Conservation (phyloP, 2,113 vertebrate genomes). For the Triplophysa tibetana region DNA sequence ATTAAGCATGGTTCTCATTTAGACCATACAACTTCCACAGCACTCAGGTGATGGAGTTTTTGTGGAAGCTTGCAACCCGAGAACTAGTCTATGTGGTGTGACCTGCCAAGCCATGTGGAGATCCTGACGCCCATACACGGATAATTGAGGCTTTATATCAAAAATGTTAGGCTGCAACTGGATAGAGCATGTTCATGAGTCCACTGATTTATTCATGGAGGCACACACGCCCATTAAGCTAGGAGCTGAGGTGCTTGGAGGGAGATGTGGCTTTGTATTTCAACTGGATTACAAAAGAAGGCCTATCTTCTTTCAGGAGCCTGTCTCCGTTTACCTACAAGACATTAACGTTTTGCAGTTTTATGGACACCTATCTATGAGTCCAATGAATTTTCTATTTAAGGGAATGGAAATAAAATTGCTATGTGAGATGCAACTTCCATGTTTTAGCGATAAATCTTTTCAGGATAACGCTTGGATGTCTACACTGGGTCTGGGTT, state of each 20-base stretch:
- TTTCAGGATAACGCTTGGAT: not conserved
- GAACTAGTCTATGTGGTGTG: conserved; percentile 39
- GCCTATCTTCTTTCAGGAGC: conserved; percentile 65
- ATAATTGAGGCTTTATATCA: conserved; percentile 45
- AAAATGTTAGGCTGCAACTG: conserved; percentile 31
- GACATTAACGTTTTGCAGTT: conserved; percentile 51
- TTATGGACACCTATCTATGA: not conserved
- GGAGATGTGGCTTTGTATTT: conserved; percentile 56
- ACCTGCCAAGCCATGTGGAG: conserved; percentile 34
- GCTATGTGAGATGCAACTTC: not conserved
- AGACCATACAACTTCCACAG: conserved; percentile 29
- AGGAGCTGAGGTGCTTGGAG: conserved; percentile 50
- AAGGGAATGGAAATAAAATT: not conserved
- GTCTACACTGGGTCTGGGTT: too few relatives aligned
- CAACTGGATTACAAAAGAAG: conserved; percentile 64
- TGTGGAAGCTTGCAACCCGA: conserved; percentile 46
- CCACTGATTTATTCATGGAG: conserved; percentile 72
- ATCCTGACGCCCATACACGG: conserved; percentile 41
- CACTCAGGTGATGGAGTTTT: conserved; percentile 40
- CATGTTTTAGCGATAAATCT: not conserved
- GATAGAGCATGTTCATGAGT: conserved; percentile 52
- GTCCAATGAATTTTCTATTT: not conserved
- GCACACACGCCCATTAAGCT: conserved; percentile 59
- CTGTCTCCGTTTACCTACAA: conserved; percentile 60
- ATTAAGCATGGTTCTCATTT: conserved; percentile 60